A percentile compares a stretch with the other conserved stretches of the same genome.
Conservation (phyloP, 2,888 invertebrate genomes). For the Cancer borealis region DNA sequence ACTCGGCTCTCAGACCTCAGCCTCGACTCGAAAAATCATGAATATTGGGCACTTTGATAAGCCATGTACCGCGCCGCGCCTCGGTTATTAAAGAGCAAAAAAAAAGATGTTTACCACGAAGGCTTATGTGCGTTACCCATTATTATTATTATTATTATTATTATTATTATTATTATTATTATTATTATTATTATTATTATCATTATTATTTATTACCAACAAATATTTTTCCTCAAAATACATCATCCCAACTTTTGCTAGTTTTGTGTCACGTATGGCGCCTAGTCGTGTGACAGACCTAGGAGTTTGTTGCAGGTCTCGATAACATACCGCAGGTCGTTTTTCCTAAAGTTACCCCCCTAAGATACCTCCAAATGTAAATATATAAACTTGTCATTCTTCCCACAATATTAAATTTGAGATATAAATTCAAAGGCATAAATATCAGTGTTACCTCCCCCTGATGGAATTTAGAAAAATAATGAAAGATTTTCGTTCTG, state of each 20-base stretch:
- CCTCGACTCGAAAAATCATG: not conserved
- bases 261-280: not conserved
- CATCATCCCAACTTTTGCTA: not conserved
- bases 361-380: slow-evolving; percentile 71
- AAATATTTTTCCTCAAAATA: not conserved
- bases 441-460: slow-evolving; percentile 75
- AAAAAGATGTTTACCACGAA: not conserved
- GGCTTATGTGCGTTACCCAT: not conserved
- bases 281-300: not conserved
- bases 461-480: slow-evolving; percentile 57
- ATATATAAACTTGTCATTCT: slow-evolving; percentile 69
- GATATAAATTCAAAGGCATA: slow-evolving; percentile 72
- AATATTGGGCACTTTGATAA: not conserved
- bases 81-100: not conserved
- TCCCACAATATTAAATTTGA: slow-evolving; percentile 63
- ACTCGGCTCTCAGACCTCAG: not conserved
- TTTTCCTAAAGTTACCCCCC: slow-evolving; percentile 65
- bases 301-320: slow-evolving; percentile 10
- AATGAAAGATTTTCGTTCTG: slow-evolving; percentile 63
- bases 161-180: not conserved
- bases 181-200: not conserved
- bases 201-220: not conserved
- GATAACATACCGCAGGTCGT: slow-evolving; percentile 33
- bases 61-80: not conserved
- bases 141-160: slow-evolving; percentile 48